Evolutionary conservation across 2,888 invertebrate genomes (phyloP).

Genomic region (Bombyx huttoni): DNA sequence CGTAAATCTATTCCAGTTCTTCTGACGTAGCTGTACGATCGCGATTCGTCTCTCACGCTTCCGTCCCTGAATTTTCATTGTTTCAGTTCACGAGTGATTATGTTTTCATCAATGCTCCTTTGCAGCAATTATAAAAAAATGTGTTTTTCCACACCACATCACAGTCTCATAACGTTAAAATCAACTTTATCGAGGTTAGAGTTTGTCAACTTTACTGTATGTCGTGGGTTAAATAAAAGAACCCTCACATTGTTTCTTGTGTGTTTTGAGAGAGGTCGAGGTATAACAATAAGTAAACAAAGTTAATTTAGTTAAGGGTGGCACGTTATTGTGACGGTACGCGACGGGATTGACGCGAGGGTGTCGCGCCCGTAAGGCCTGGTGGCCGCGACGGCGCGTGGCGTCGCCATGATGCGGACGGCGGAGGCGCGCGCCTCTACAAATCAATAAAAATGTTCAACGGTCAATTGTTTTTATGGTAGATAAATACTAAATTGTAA

Average conservation of each 20-base stretch:
- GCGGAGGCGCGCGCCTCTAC: constrained; percentile 14
- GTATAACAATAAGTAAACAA: constrained; percentile 51
- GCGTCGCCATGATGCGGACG: constrained; percentile 20
- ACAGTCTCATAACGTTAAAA: not conserved
- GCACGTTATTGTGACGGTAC: constrained; percentile 37
- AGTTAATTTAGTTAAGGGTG: constrained; percentile 49
- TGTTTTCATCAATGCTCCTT: constrained; percentile 18
- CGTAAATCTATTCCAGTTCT: constrained; percentile 63
- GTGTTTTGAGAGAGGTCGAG: constrained; percentile 28
- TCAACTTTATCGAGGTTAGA: constrained; percentile 1
- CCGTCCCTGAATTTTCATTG: constrained; percentile 47
- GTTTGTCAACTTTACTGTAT: constrained; percentile 1
- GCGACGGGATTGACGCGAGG: constrained; percentile 19
- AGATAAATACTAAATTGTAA: not conserved
- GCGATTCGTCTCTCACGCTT: constrained; percentile 50
- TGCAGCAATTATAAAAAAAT: constrained; percentile 5
- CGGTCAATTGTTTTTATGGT: not conserved
- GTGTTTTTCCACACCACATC: not conserved
- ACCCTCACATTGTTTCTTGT: constrained; percentile 17
- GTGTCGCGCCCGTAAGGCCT: constrained; percentile 14
- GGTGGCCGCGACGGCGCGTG: constrained; percentile 14
- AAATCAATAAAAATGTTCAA: constrained; percentile 13
- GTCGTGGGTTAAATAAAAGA: constrained; percentile 4
- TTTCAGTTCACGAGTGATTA: constrained; percentile 32
- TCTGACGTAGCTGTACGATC: constrained; percentile 55